Conservation (phyloP, 2,888 invertebrate genomes). For the Drosophila melanosoma region DNA sequence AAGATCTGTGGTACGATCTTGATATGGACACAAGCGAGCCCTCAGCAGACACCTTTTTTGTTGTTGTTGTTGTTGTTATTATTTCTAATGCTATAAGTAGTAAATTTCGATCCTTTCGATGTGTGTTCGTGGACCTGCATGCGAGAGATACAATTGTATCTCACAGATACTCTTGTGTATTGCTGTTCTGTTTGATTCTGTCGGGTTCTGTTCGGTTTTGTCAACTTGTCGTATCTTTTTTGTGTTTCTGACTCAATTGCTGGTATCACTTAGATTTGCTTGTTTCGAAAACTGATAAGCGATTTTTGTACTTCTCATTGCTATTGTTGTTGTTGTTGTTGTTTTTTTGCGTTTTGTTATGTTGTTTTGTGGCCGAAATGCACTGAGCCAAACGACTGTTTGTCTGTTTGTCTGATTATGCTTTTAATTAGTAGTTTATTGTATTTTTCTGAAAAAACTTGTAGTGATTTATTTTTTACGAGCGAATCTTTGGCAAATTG, state of each 20-base stretch:
- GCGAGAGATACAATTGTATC: slow-evolving; percentile 3
- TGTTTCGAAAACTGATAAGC: slow-evolving; percentile 57
- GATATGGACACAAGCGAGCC: slow-evolving; percentile 46
- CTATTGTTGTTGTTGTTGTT: slow-evolving; percentile 27
- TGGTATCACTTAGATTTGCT: slow-evolving; percentile 74
- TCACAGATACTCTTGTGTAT: slow-evolving; percentile 24
- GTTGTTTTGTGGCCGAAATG: slow-evolving; percentile 28
- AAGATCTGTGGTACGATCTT: slow-evolving; percentile 52
- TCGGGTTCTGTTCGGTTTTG: slow-evolving; percentile 33
- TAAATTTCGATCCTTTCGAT: slow-evolving; percentile 28
- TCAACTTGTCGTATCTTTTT: slow-evolving; percentile 65
- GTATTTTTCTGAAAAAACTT: background rate
- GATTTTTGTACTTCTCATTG: slow-evolving; percentile 15
- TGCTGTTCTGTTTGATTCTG: background rate
- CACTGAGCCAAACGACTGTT: slow-evolving; percentile 22
- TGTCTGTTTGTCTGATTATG: background rate
- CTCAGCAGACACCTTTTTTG: background rate
- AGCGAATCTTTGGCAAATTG: background rate
- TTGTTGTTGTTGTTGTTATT: background rate
- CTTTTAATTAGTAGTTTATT: background rate
- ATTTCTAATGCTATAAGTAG: slow-evolving; percentile 20
- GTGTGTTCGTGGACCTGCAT: background rate
- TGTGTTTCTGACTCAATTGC: slow-evolving; percentile 70
- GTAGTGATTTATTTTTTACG: background rate
- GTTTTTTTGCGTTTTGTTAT: slow-evolving; percentile 12